Conservation (phyloP, 2,113 vertebrate species). For the Glaucidium brasilianum region DNA sequence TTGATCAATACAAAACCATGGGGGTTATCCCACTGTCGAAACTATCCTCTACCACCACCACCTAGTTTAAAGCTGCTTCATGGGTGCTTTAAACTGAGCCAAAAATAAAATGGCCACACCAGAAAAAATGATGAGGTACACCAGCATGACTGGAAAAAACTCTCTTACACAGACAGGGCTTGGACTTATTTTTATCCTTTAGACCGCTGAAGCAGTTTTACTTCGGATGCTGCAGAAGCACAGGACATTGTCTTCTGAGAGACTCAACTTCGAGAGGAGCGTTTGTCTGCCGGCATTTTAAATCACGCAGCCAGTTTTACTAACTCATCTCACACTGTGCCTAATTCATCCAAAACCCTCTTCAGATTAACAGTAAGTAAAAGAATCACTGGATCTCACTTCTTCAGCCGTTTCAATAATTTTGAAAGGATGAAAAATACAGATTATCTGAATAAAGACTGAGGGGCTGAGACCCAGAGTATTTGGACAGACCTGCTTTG, state of each 20-base stretch:
- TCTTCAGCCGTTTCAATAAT: neutral
- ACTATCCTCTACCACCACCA: fast-evolving
- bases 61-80: neutral
- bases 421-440: neutral
- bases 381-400: neutral
- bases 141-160: neutral
- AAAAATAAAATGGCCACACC: neutral
- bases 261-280: neutral
- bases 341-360: neutral
- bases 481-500: neutral
- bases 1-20: fast-evolving
- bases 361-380: neutral
- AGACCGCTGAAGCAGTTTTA: neutral
- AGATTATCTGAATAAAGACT: neutral
- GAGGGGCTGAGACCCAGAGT: neutral
- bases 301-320: neutral
- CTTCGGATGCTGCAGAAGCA: neutral
- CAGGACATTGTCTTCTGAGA: neutral
- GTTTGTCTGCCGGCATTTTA: neutral
- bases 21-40: neutral
- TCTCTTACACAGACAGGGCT: too few species aligned
- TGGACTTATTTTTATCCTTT: neutral
- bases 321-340: neutral
- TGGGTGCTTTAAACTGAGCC: neutral
- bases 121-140: neutral